Conservation (phyloP, 2,888 invertebrate species). For the Sepiola atlantica region DNA sequence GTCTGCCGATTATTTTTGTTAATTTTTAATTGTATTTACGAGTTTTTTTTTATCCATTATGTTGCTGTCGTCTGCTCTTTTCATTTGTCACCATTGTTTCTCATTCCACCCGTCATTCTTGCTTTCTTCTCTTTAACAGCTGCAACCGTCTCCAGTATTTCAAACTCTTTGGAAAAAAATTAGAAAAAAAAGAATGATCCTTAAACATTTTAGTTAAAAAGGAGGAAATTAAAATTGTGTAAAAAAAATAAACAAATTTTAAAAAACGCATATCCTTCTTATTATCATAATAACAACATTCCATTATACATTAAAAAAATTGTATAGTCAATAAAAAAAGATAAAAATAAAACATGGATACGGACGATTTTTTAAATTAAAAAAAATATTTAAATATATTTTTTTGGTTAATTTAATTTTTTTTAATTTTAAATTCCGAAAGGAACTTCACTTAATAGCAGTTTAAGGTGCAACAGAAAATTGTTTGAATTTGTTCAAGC, state of each 20-base stretch:
- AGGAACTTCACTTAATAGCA: not conserved
- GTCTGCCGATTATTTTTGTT: not conserved
- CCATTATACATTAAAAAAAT: not conserved
- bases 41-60: not conserved
- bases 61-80: not conserved
- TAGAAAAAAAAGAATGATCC: not conserved
- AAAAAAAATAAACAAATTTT: not conserved
- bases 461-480: not conserved
- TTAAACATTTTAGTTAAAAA: not conserved
- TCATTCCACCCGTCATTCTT: not conserved
- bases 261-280: not conserved
- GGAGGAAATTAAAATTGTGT: not conserved
- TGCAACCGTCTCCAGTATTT: not conserved
- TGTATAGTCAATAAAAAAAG: not conserved
- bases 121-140: not conserved
- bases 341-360: not conserved
- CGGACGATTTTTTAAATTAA: not conserved
- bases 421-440: not conserved
- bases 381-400: not conserved
- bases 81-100: not conserved
- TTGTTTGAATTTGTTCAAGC: not conserved
- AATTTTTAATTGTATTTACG: not conserved
- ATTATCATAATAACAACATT: not conserved
- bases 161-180: not conserved
- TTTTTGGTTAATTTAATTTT: not conserved